A percentile compares a stretch with the other conserved stretches of the same genome.
Conservation (phyloP, 2,113 vertebrate species). For the Oncorhynchus clarkii region DNA sequence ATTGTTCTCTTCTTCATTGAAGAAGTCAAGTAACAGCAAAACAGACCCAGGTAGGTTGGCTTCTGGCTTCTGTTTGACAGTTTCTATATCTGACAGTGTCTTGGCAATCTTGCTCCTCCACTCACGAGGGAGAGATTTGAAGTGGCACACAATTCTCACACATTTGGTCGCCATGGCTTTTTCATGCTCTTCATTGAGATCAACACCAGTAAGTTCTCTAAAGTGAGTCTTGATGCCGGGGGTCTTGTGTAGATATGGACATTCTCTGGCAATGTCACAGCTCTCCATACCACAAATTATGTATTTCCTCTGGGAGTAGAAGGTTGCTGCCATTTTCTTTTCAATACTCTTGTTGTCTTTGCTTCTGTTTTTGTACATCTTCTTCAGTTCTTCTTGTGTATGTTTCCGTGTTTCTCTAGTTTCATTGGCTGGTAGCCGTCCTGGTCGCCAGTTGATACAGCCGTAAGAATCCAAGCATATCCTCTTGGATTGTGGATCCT, state of each 20-base stretch:
- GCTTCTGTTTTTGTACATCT: constrained; percentile 20
- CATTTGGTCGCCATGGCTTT: constrained; percentile 5
- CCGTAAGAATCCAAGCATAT: constrained; percentile 15
- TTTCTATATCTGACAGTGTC: neutral
- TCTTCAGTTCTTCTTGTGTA: constrained; percentile 30
- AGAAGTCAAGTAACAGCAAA: neutral
- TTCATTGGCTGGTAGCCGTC: constrained; percentile 11
- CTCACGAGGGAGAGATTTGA: neutral
- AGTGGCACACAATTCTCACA: constrained; percentile 2
- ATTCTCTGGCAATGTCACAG: no score
- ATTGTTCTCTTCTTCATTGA: neutral
- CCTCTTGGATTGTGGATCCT: constrained; percentile 16
- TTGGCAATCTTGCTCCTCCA: neutral
- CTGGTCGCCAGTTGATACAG: constrained; percentile 26
- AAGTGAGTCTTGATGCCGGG: neutral
- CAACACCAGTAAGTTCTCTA: constrained; percentile 22
- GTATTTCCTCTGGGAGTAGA: neutral
- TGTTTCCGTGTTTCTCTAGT: neutral
- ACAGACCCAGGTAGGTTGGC: neutral
- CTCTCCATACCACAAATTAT: no score
- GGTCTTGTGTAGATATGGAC: no score
- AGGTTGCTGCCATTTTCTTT: constrained; percentile 19
- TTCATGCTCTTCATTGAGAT: neutral
- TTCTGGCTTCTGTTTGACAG: neutral
- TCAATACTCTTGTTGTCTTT: constrained; percentile 3